phyloP scores from a whole-genome alignment of 1,140 invertebrate genomes.

The Plutomurus gul region DNA sequence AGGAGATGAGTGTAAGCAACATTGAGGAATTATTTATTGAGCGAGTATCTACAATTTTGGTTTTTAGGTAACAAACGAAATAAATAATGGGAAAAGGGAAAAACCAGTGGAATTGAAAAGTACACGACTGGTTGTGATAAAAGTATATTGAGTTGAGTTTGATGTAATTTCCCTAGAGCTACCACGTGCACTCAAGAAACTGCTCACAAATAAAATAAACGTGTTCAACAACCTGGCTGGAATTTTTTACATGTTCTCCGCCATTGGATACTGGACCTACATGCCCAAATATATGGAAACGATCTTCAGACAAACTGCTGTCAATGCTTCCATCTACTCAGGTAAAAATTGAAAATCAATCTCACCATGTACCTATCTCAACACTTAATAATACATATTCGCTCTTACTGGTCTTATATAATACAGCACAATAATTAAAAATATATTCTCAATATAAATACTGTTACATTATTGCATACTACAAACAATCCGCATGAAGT shows the following conservation, averaged over 20 bases:
- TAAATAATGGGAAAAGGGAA: too few relatives aligned
- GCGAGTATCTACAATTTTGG: too few relatives aligned
- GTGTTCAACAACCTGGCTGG: slow-evolving; percentile 49
- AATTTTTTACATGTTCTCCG: slow-evolving; percentile 72
- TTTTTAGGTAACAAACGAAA: too few relatives aligned
- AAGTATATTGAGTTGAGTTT: slow-evolving; percentile 22
- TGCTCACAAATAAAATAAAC: slow-evolving; percentile 52
- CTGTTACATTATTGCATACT: too few relatives aligned
- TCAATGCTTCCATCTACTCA: slow-evolving; percentile 69
- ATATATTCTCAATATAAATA: too few relatives aligned
- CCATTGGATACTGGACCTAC: slow-evolving; percentile 74
- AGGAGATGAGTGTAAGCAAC: too few relatives aligned
- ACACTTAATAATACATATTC: not conserved
- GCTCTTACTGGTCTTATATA: not conserved
- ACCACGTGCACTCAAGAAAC: slow-evolving; percentile 40
- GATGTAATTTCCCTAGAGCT: slow-evolving; percentile 45
- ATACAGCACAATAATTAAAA: too few relatives aligned
- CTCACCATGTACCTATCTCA: not conserved
- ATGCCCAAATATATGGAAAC: slow-evolving; percentile 78
- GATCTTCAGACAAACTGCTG: slow-evolving; percentile 73
- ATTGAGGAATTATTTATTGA: too few relatives aligned
- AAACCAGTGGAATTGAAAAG: not conserved
- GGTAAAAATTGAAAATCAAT: slow-evolving; percentile 58
- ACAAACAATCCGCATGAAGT: too few relatives aligned
- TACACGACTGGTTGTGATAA: too few relatives aligned